phyloP scores from a whole-genome alignment of 2,113 vertebrate species.

The Leiothrix lutea region DNA sequence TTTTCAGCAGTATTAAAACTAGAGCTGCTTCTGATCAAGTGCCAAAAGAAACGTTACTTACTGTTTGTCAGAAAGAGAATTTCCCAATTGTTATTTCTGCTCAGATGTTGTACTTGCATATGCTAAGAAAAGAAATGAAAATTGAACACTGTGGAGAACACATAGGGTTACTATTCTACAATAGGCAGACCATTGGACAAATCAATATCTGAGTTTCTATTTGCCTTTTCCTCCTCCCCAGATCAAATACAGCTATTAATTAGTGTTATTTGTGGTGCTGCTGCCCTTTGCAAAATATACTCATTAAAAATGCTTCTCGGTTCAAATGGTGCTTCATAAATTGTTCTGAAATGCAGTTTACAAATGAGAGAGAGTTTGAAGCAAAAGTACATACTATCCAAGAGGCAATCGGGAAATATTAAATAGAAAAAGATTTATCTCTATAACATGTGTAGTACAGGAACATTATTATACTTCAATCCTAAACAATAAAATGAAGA shows the following conservation, averaged over 20 bases:
- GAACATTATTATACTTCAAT: slow-evolving; percentile 1
- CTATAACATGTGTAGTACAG: neutral
- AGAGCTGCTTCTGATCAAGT: neutral
- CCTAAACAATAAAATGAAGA: neutral
- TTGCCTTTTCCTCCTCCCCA: neutral
- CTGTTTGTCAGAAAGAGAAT: neutral
- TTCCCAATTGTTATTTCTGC: neutral
- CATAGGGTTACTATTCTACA: neutral
- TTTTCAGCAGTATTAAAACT: neutral
- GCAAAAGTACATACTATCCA: neutral
- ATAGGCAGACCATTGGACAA: neutral
- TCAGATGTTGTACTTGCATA: neutral
- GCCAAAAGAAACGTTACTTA: neutral
- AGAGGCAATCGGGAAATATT: slow-evolving; percentile 21
- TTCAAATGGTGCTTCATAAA: slow-evolving; percentile 44
- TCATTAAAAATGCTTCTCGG: slow-evolving; percentile 33
- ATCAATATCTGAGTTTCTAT: slow-evolving; percentile 17
- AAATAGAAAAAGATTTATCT: slow-evolving; percentile 14
- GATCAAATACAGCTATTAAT: slow-evolving; percentile 35
- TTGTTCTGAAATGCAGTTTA: slow-evolving; percentile 18
- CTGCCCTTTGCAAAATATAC: slow-evolving; percentile 27
- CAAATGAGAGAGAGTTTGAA: slow-evolving; percentile 2
- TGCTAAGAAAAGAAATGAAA: neutral
- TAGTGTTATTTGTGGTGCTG: neutral
- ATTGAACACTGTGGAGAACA: neutral